Evolutionary conservation across 2,888 invertebrate genomes (phyloP), one percentile per base, ranked within the genome.

Genomic region (Dorcus parallelipipedus): DNA sequence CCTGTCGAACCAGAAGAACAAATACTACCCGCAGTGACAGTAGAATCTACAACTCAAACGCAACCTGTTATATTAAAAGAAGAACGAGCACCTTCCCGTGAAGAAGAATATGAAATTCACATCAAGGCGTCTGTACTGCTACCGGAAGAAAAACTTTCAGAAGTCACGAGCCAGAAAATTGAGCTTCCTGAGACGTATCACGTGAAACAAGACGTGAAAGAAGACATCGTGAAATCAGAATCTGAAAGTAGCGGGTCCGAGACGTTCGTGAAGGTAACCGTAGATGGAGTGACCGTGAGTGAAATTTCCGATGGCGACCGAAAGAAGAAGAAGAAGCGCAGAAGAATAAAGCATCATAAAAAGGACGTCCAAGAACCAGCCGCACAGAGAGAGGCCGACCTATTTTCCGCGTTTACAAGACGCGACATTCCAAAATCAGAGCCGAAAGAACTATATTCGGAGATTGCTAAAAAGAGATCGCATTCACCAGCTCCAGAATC

Each of bases 51-150:
- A 69, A 50, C 71, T 73, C 60, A 71, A 64, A 66, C 58, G 14
- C 42, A 54, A 45, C 85, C 89, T 2, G 81, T 85, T 62, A 74
- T 81, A 10, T 77, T 80, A 8, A 61, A 63, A 55, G 65, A 64
- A 38, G 54, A 65, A 20, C 55, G 61, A 41, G 57, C 61, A 54
- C 9, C 54, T n/a, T 52, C 52, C 1, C 57, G 59, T 41, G 39
- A 40, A 48, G 61, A 61, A n/a, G 61, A 71, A 41, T 85, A 83
- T 64, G 86, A 86, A 79, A 80, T 86, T n/a, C 83, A 84, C 64
- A 79, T 86, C 33, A 76, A 83, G 67, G 83, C 86, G 41, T 81
- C 82, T 59, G 81, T 86, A 17, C 80, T 84, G 0, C 81, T 58
- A 26, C 49, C 45, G 3, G 53, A 54, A 39, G 45, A 48, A 38